Base-by-base conservation (phyloP, 2,797 vertebrate genomes). In the Eleutherodactylus coqui region DNA sequence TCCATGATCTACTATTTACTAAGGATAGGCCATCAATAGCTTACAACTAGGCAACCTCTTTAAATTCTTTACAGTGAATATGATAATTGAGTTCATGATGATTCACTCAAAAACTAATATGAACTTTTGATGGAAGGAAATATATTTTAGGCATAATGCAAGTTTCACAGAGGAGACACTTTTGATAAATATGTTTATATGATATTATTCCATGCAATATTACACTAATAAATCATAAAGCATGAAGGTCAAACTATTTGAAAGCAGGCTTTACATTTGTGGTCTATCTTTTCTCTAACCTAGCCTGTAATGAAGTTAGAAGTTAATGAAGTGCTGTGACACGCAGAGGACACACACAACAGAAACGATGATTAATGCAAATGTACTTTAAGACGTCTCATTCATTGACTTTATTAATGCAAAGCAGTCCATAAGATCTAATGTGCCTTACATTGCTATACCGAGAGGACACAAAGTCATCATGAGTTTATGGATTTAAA, bases 211-310 rank as follows among this genome's bases (percentile, higher is more conserved):
- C 70, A 43, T 58, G 29, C 1, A 34, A 85, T 88, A 88, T 86
- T 88, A 85, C 1, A 0, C 47, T 88, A 91, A 89, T 88, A 91
- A 91, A 90, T 89, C 90, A 89, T 14, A 82, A 88, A 83, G 75
- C 81, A 51, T 60, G 88, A 90, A 89, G 89, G 87, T 88, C 88
- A 88, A 29, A 38, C 8, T 38, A 67, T 87, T 86, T 86, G 73
- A 89, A 79, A 64, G 86, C 82, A 60, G 49, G 38, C 53, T 43
- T 27, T 55, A 70, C 27, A 67, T 83, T 51, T 43, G 60, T 38
- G 16, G 14, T 77, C 51, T 0, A 0, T 86, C 79, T 88, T 73
- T 75, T 88, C 88, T 86, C 86, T 85, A 88, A 89, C 69, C 38
- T 85, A 83, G 78, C 58, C 84, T 36, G 0, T 79, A 84, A 90